phyloP scores from a whole-genome alignment of 2,113 vertebrate genomes.

The Salvelinus fontinalis region DNA sequence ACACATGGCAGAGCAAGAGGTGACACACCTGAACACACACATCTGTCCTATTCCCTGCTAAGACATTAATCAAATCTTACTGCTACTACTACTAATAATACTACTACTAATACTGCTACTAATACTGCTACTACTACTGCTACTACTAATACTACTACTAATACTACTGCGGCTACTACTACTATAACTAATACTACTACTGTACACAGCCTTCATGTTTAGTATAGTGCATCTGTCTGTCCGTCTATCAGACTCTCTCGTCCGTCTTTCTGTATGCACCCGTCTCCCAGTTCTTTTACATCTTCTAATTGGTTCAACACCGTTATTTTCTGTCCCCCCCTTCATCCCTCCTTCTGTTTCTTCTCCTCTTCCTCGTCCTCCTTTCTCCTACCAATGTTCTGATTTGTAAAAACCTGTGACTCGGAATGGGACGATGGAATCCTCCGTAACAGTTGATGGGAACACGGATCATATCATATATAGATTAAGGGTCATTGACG shows the following conservation, averaged over 20 bases:
- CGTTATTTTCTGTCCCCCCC: slow-evolving; percentile 43
- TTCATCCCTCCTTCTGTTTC: slow-evolving; percentile 59
- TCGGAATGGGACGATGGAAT: no score
- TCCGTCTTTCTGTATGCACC: slow-evolving; percentile 36
- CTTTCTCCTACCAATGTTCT: slow-evolving; percentile 41
- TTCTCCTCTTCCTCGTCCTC: slow-evolving; percentile 35
- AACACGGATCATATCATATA: no score
- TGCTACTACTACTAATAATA: no score
- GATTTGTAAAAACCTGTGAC: slow-evolving; percentile 71
- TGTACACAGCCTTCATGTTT: no score
- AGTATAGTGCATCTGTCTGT: slow-evolving; percentile 15
- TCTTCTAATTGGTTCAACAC: slow-evolving; percentile 13
- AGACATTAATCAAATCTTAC: no score
- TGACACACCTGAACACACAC: background rate
- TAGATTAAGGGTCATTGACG: no score
- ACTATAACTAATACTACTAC: no score
- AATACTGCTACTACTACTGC: no score
- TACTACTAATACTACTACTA: rapidly evolving
- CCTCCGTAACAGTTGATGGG: no score
- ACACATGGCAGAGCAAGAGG: background rate
- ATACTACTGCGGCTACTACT: no score
- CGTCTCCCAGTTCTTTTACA: slow-evolving; percentile 34
- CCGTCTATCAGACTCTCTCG: no score
- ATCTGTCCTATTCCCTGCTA: background rate
- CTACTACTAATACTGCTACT: no score